Conservation (phyloP, 2,113 vertebrate genomes). For the Tetrao urogallus region DNA sequence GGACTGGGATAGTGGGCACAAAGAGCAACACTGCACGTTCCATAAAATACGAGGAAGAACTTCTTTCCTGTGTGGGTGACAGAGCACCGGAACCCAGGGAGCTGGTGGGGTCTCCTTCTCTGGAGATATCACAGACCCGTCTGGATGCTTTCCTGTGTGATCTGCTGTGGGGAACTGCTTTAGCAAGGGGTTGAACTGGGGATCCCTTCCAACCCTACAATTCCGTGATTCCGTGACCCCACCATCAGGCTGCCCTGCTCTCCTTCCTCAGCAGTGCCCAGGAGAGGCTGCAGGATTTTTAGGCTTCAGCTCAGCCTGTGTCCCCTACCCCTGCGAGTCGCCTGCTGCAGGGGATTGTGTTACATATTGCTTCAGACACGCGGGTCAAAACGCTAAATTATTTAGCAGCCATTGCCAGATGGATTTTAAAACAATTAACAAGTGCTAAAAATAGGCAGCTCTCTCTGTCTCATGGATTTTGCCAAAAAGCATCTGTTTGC, state of each 20-base stretch:
- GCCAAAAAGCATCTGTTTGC: background rate
- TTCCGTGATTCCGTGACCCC: background rate
- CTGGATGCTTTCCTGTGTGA: too few species aligned
- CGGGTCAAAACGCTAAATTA: conserved; percentile 17
- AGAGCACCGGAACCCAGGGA: too few species aligned
- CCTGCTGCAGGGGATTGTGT: background rate
- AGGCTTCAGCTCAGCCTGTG: background rate
- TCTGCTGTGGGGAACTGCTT: too few species aligned
- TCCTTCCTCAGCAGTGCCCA: rapidly evolving
- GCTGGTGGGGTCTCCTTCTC: too few species aligned
- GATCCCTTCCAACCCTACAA: too few species aligned
- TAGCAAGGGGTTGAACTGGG: too few species aligned
- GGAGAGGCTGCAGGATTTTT: background rate
- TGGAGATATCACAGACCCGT: too few species aligned
- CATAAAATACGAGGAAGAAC: too few species aligned
- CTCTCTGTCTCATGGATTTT: background rate
- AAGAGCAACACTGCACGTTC: too few species aligned
- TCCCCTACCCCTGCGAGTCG: background rate
- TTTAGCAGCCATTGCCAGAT: conserved; percentile 34
- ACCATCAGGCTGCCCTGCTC: rapidly evolving
- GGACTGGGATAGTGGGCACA: too few species aligned
- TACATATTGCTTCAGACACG: background rate
- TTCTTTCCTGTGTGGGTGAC: too few species aligned
- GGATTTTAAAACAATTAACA: conserved; percentile 47
- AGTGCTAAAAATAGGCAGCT: conserved; percentile 17